These are phyloP conservation scores for Manis crassicaudata DNA, from an alignment of 2,797 vertebrate genomes.

Conservation along the genomic window DNA sequence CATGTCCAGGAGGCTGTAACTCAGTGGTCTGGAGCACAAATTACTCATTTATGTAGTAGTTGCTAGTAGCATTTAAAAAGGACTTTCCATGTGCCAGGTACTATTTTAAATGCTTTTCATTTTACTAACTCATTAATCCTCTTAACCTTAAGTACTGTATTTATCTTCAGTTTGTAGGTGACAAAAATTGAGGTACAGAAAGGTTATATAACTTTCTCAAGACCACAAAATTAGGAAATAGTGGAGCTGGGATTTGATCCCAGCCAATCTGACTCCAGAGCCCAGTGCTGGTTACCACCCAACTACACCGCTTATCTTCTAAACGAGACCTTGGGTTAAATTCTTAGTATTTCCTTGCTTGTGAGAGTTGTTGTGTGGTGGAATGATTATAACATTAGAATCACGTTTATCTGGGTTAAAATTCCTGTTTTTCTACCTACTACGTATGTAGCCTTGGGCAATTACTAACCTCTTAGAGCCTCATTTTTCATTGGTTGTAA, in stretches of 20 bases:
- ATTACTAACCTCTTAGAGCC: background rate
- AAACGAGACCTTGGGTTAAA: background rate
- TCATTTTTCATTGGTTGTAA: background rate
- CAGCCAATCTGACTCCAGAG: background rate
- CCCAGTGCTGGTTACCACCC: background rate
- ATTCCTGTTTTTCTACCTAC: background rate
- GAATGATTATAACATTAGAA: background rate
- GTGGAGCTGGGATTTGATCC: background rate
- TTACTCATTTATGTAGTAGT: background rate
- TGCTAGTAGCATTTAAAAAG: background rate
- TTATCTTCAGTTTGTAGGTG: background rate
- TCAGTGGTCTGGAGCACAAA: background rate
- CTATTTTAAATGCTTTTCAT: background rate
- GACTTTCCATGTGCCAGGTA: background rate
- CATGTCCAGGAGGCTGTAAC: background rate
- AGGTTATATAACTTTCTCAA: background rate
- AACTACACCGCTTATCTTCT: background rate
- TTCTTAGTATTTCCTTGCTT: background rate
- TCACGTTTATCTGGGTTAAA: background rate
- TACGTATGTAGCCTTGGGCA: background rate
- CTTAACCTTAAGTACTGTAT: background rate
- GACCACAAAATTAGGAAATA: background rate
- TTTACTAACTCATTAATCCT: background rate
- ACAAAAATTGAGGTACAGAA: background rate
- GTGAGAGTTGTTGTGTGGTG: background rate